Conservation (phyloP, 1,140 invertebrate genomes). For the Drosophila repletoides region DNA sequence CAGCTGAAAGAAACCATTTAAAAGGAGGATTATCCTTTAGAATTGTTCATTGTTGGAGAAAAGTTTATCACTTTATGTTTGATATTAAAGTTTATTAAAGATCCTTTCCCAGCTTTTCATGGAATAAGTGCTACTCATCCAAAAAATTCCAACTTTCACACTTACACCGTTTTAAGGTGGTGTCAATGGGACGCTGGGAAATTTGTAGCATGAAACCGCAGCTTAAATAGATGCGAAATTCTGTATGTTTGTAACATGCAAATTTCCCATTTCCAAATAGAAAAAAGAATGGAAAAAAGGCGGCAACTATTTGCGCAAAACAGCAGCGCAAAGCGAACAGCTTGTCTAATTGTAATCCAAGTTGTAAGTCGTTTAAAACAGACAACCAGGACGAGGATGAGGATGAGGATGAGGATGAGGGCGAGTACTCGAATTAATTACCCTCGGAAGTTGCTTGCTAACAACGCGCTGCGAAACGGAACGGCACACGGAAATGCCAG, state of each 20-base stretch:
- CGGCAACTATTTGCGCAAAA: slow-evolving; percentile 60
- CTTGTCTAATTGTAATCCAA: slow-evolving; percentile 81
- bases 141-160: not conserved
- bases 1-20: not conserved
- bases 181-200: slow-evolving; percentile 3
- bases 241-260: slow-evolving; percentile 22
- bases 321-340: slow-evolving; percentile 71
- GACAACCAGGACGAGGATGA: slow-evolving; percentile 56
- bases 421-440: slow-evolving; percentile 78
- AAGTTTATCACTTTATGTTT: too few relatives aligned
- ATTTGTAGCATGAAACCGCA: slow-evolving; percentile 45
- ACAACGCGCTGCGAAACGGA: slow-evolving; percentile 75
- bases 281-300: slow-evolving; percentile 28
- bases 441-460: slow-evolving; percentile 79
- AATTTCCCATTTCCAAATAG: slow-evolving; percentile 29
- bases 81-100: too few relatives aligned
- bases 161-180: not conserved
- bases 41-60: too few relatives aligned
- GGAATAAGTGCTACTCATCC: too few relatives aligned
- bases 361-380: slow-evolving; percentile 81
- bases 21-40: too few relatives aligned
- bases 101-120: too few relatives aligned
- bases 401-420: slow-evolving; percentile 19
- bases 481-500: slow-evolving; percentile 72
- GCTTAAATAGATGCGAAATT: slow-evolving; percentile 54